Evolutionary conservation across 2,113 vertebrate genomes (phyloP).

Genomic region (Sterrhoptilus dennistouni): DNA sequence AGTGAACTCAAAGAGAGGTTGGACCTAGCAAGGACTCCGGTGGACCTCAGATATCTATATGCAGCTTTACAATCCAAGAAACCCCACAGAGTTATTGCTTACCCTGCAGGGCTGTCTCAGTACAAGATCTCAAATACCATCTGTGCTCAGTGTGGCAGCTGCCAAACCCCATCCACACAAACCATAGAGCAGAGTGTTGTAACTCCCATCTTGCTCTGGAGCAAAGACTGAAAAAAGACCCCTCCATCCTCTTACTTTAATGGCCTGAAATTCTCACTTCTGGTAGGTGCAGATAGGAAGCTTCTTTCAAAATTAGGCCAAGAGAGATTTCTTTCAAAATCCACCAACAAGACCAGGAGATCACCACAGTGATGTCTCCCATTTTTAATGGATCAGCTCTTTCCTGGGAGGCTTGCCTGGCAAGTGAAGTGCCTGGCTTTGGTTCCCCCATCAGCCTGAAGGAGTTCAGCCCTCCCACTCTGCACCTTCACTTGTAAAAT

Average conservation of each 20-base stretch:
- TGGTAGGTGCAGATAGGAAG: neutral
- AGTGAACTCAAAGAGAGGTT: neutral
- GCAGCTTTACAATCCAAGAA: neutral
- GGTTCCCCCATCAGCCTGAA: neutral
- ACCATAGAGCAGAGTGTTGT: neutral
- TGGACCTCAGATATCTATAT: neutral
- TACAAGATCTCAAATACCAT: conserved; percentile 19
- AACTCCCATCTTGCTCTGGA: neutral
- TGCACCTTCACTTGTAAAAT: neutral
- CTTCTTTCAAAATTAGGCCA: neutral
- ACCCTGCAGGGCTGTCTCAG: neutral
- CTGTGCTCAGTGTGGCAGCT: neutral
- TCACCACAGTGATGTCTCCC: neutral
- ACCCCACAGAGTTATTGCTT: neutral
- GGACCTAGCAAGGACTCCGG: neutral
- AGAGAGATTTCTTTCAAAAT: neutral
- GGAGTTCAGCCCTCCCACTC: neutral
- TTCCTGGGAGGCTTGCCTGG: neutral
- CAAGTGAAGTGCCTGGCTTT: neutral
- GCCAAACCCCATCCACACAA: neutral
- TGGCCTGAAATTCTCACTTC: neutral
- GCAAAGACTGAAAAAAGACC: neutral
- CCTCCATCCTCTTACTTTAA: neutral
- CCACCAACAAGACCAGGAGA: neutral
- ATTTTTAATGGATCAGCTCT: neutral